phyloP scores from a whole-genome alignment of 2,888 invertebrate genomes.

The Catocala fraxini region DNA sequence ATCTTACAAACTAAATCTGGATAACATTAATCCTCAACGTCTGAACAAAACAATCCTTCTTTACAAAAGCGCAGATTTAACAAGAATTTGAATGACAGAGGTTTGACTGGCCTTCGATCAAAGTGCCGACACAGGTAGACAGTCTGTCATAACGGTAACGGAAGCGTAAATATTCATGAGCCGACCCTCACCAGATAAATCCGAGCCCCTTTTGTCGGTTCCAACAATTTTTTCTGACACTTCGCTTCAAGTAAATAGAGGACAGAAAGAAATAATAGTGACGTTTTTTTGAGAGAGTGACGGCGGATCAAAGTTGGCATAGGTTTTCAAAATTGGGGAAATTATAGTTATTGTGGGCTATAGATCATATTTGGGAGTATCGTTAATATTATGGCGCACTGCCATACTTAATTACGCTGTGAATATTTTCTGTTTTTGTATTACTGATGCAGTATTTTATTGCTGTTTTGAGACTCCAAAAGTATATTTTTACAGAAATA shows the following conservation, averaged over 20 bases:
- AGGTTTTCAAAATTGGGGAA: slow-evolving; percentile 27
- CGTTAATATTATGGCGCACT: slow-evolving; percentile 15
- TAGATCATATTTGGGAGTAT: slow-evolving; percentile 40
- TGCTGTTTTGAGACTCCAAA: too few species aligned
- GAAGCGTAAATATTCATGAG: slow-evolving; percentile 50
- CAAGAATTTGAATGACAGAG: slow-evolving; percentile 1
- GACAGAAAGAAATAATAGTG: slow-evolving; percentile 17
- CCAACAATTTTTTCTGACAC: slow-evolving; percentile 40
- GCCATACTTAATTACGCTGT: slow-evolving; percentile 16
- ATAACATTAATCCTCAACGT: not conserved
- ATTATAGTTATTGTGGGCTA: slow-evolving; percentile 34
- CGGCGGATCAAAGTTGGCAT: slow-evolving; percentile 47
- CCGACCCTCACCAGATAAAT: slow-evolving; percentile 31
- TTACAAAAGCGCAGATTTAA: not conserved
- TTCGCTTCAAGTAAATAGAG: slow-evolving; percentile 29
- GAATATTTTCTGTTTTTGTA: slow-evolving; percentile 13
- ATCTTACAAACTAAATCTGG: not conserved
- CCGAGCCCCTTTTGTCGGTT: slow-evolving; percentile 40
- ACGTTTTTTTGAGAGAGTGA: slow-evolving; percentile 19
- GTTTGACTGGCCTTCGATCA: slow-evolving; percentile 11
- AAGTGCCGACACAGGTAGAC: slow-evolving; percentile 40
- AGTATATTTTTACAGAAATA: too few species aligned
- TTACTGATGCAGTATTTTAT: not conserved
- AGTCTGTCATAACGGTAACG: slow-evolving; percentile 43
- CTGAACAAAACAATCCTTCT: slow-evolving; percentile 3